Base-by-base conservation (phyloP, 2,797 vertebrate genomes). In the Hydrolagus colliei region DNA sequence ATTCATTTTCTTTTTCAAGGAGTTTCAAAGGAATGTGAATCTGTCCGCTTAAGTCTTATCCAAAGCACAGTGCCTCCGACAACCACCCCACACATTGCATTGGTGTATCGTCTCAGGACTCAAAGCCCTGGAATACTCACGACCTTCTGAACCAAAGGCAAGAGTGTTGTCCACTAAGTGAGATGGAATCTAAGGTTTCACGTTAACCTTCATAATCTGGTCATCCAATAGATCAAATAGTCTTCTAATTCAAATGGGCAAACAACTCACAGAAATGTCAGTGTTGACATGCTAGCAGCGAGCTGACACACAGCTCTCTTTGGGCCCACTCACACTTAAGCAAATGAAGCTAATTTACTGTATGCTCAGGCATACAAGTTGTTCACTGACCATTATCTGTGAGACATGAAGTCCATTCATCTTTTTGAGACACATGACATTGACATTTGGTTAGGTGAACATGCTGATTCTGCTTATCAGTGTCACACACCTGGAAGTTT, bases 401-500 rank as follows among this genome's bases (percentile, higher is more conserved):
- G 16, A 84, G 27, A 35, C 68, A 9, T 16, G 71, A 84, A 18
- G 9, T 35, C 52, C 65, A 68, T 6, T 84, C n/a, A 67, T 84
- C 14, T 18, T 32, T 41, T 84, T 84, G 22, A 80, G 22, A 65
- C 27, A 32, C 78, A 80, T 35, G 62, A 80, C 78, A 32, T 80
- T 80, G 78, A 65, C 62, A 80, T 80, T 32, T 80, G 78, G 32
- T 65, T 32, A 16, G 62, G 13, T 67, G 78, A 14, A 32, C 0
- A 65, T 27, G 61, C 0, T 67, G 62, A 65, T 80, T 61, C 63
- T 13, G 62, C 78, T 67, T 80, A 80, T 80, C 78, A 80, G 67
- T 80, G 22, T 67, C 62, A 65, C 61, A 63, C 77, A 79, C n/a
- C 61, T 63, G 77, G 78, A 80, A 80, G 78, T 67, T 80, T 32